Percentiles rank a stretch among this genome's conserved stretches.
Evolutionary conservation across 1,140 invertebrate genomes (phyloP).

Genomic region (Drosophila melanogaster): Release_6_plus_ISO1_MT NT_033779.5:18765501-18766000

Average conservation of each 20-base stretch:
- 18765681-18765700: slow-evolving; percentile 99
- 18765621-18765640: slow-evolving; percentile 99
- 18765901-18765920: neutral
- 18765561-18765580: slow-evolving; percentile 96
- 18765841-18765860: slow-evolving; percentile 35
- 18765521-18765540: slow-evolving; percentile 94
- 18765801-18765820: slow-evolving; percentile 95
- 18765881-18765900: slow-evolving; percentile 1
- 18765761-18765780: slow-evolving; percentile 97
- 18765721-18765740: slow-evolving; percentile 99
- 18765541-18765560: slow-evolving; percentile 94
- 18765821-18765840: slow-evolving; percentile 15
- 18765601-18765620: slow-evolving; percentile 99
- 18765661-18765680: slow-evolving; percentile 98
- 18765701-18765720: slow-evolving; percentile 98
- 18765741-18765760: slow-evolving; percentile 96
- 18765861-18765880: slow-evolving; percentile 17
- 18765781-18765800: slow-evolving; percentile 97
- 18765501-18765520: slow-evolving; percentile 91
- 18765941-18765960: too few relatives aligned
- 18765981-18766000: neutral
- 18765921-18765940: too few relatives aligned
- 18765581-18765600: slow-evolving; percentile 95
- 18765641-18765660: slow-evolving; percentile 96
- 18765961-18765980: too few relatives aligned